phyloP scores from a whole-genome alignment of 2,888 invertebrate species.

The Lordiphosa fenestrarum region DNA sequence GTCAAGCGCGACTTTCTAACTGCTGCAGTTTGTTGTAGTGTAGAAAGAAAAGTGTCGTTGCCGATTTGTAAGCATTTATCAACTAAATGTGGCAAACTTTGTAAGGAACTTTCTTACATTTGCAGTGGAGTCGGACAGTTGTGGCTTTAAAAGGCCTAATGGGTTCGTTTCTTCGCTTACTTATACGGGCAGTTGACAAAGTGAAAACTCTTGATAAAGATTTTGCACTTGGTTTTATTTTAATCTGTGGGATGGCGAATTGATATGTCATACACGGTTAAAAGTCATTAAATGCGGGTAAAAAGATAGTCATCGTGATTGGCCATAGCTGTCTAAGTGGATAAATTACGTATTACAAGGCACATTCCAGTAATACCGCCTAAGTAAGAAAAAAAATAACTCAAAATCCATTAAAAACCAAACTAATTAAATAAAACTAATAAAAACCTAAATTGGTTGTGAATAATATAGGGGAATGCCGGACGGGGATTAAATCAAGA shows the following conservation, averaged over 20 bases:
- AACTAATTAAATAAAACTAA: too few relatives aligned
- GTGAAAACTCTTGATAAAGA: slow-evolving; percentile 24
- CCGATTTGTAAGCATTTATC: slow-evolving; percentile 43
- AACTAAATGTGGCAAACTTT: slow-evolving; percentile 9
- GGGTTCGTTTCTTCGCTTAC: slow-evolving; percentile 20
- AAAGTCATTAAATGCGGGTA: too few relatives aligned
- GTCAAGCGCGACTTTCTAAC: slow-evolving; percentile 63
- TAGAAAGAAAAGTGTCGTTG: slow-evolving; percentile 50
- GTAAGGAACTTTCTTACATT: slow-evolving; percentile 10
- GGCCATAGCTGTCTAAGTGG: too few relatives aligned
- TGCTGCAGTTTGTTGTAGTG: slow-evolving; percentile 20
- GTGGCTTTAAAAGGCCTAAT: slow-evolving; percentile 32
- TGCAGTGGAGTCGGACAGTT: not conserved
- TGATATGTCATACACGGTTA: not conserved
- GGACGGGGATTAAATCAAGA: too few relatives aligned
- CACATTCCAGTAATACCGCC: too few relatives aligned
- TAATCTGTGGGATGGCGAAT: slow-evolving; percentile 2
- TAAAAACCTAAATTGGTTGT: too few relatives aligned
- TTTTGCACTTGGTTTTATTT: slow-evolving; percentile 7
- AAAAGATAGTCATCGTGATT: too few relatives aligned
- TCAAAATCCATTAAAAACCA: too few relatives aligned
- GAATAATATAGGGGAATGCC: too few relatives aligned
- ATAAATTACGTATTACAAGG: too few relatives aligned
- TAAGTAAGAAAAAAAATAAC: too few relatives aligned
- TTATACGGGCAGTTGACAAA: slow-evolving; percentile 22